Percentiles rank a stretch among this genome's conserved stretches.
These are phyloP conservation scores for Pipra filicauda DNA, from an alignment of 2,113 vertebrate genomes.

Conservation along the genomic window DNA sequence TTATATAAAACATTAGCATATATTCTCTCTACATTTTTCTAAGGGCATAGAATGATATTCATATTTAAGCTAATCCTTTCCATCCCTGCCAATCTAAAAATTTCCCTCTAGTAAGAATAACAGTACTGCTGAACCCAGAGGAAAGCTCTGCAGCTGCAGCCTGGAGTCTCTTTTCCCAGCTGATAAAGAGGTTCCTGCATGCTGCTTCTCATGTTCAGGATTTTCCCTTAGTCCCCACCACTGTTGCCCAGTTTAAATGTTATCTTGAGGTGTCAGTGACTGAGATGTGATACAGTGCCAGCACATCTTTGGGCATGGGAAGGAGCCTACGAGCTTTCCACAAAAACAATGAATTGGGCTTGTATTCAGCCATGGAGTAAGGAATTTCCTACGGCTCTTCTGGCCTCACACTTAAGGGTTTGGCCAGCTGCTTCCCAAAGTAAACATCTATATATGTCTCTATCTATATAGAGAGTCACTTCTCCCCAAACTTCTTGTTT, in stretches of 20 bases:
- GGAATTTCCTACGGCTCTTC: neutral
- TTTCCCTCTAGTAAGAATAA: neutral
- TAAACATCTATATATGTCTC: neutral
- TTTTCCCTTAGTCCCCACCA: neutral
- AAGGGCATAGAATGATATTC: neutral
- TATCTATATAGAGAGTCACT: neutral
- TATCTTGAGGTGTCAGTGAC: neutral
- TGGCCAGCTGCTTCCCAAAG: neutral
- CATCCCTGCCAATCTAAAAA: neutral
- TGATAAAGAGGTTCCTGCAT: neutral
- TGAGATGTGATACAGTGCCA: neutral
- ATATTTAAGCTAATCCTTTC: neutral
- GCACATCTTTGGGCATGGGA: neutral
- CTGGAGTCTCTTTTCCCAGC: neutral
- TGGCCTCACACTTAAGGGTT: neutral
- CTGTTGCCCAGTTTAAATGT: neutral
- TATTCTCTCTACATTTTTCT: neutral
- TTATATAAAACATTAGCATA: neutral
- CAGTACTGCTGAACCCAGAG: neutral
- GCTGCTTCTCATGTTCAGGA: neutral
- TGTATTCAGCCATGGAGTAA: accelerated
- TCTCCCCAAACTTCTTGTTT: neutral
- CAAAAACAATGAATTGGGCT: neutral
- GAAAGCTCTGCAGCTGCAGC: neutral
- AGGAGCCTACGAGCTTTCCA: neutral